Percentiles rank a stretch among this genome's conserved stretches.
Evolutionary conservation across 2,797 vertebrate species (phyloP).

Genomic region (Leptoclinus maculatus): DNA sequence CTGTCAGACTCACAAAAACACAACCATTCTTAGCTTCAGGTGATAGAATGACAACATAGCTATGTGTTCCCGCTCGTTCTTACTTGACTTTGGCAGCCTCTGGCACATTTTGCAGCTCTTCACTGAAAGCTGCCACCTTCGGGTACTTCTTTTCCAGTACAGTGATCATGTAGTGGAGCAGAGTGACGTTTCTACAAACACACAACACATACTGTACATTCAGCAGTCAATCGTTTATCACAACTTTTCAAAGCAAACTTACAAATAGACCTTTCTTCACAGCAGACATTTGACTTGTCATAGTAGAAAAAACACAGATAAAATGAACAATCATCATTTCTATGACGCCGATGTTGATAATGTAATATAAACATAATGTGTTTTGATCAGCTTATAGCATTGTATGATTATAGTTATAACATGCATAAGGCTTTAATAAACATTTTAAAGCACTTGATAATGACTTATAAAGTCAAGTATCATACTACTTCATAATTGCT

Average conservation of each 20-base stretch:
- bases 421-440: not conserved
- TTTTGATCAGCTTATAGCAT: not conserved
- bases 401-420: not conserved
- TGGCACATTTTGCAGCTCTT: slow-evolving; percentile 72
- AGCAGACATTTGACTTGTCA: not conserved
- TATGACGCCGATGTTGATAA: not conserved
- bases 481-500: not conserved
- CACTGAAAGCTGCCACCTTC: slow-evolving; percentile 84
- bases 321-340: not conserved
- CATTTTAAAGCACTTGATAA: not conserved
- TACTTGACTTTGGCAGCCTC: slow-evolving; percentile 75
- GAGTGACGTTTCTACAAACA: slow-evolving; percentile 65
- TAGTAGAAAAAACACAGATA: not conserved
- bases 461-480: not conserved
- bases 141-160: slow-evolving; percentile 92
- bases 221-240: not conserved
- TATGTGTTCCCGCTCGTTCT: not conserved
- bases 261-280: not conserved
- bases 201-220: not conserved
- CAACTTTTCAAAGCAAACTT: not conserved
- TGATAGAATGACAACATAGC: no score
- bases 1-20: no score
- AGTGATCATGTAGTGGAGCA: slow-evolving; percentile 95
- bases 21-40: no score
- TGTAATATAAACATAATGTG: not conserved